Percentiles rank a stretch among this genome's conserved stretches.
Evolutionary conservation across 2,888 invertebrate species (phyloP).

Genomic region (Lacanobia oleracea): DNA sequence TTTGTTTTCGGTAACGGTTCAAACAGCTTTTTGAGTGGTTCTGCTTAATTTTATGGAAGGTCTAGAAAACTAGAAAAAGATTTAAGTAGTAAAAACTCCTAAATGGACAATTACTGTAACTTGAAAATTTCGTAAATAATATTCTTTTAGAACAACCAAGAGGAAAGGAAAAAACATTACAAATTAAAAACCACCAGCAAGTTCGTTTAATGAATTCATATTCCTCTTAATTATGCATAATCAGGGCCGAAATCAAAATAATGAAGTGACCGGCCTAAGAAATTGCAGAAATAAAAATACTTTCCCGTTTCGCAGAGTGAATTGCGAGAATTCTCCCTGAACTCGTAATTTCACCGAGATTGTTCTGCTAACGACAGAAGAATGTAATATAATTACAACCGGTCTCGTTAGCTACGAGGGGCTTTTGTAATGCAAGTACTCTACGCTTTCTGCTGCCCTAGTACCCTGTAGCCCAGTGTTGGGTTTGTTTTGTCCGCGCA

Average conservation of each 20-base stretch:
- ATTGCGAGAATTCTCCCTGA: constrained; percentile 74
- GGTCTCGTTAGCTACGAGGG: constrained; percentile 76
- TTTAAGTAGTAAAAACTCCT: background rate
- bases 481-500: constrained; percentile 58
- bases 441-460: constrained; percentile 67
- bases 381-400: constrained; percentile 86
- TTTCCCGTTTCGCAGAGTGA: constrained; percentile 55
- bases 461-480: constrained; percentile 63
- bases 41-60: background rate
- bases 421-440: constrained; percentile 70
- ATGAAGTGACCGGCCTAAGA: constrained; percentile 43
- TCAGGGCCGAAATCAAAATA: constrained; percentile 41
- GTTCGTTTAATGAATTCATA: constrained; percentile 31
- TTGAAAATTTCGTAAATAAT: constrained; percentile 8
- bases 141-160: background rate
- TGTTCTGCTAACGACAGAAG: constrained; percentile 82
- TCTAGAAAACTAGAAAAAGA: background rate
- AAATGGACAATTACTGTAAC: background rate
- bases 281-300: constrained; percentile 56
- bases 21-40: background rate
- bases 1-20: too few species aligned
- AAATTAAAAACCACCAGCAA: constrained; percentile 11
- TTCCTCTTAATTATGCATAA: constrained; percentile 37
- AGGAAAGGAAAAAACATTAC: constrained; percentile 14
- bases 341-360: constrained; percentile 84